These are phyloP conservation scores for Dendrolimus punctatus DNA, from an alignment of 1,140 invertebrate genomes.

Conservation along the genomic window DNA sequence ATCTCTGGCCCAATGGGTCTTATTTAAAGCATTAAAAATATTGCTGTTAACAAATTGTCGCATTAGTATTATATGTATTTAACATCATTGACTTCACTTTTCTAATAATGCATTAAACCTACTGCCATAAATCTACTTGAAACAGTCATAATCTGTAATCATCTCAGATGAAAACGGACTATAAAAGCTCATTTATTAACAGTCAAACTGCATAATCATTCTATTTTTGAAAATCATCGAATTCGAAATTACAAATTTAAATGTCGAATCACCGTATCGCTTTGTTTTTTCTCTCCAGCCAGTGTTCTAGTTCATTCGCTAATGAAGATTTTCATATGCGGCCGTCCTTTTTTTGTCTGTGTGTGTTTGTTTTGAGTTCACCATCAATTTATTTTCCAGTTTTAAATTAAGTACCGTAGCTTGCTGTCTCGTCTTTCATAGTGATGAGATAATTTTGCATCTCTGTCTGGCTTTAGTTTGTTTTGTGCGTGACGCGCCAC, in stretches of 20 bases:
- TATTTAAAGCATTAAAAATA: conserved; percentile 37
- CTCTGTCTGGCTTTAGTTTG: conserved; percentile 55
- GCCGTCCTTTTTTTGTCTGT: conserved; percentile 61
- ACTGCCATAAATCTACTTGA: too few relatives aligned
- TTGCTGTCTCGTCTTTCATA: conserved; percentile 28
- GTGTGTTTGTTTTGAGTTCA: conserved; percentile 66
- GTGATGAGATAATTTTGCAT: conserved; percentile 21
- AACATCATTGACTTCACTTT: too few relatives aligned
- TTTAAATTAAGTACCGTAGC: conserved; percentile 57
- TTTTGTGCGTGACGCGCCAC: conserved; percentile 65
- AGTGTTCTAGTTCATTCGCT: conserved; percentile 33
- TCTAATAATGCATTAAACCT: too few relatives aligned
- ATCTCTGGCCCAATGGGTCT: conserved; percentile 41
- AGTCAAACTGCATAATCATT: too few relatives aligned
- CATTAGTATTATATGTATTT: too few relatives aligned
- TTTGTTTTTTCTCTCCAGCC: conserved; percentile 35
- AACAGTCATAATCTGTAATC: conserved; percentile 18
- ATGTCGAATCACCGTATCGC: conserved; percentile 29
- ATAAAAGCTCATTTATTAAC: too few relatives aligned
- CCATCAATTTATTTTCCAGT: conserved; percentile 66
- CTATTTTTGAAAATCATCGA: too few relatives aligned
- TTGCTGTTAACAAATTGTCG: conserved; percentile 43
- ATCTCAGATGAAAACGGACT: too few relatives aligned
- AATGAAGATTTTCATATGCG: conserved; percentile 54
- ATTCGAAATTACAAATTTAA: conserved; percentile 7